Evolutionary conservation across 2,888 invertebrate species (phyloP), one percentile per base, ranked within the genome.

Genomic region (Parochlus steinenii): DNA sequence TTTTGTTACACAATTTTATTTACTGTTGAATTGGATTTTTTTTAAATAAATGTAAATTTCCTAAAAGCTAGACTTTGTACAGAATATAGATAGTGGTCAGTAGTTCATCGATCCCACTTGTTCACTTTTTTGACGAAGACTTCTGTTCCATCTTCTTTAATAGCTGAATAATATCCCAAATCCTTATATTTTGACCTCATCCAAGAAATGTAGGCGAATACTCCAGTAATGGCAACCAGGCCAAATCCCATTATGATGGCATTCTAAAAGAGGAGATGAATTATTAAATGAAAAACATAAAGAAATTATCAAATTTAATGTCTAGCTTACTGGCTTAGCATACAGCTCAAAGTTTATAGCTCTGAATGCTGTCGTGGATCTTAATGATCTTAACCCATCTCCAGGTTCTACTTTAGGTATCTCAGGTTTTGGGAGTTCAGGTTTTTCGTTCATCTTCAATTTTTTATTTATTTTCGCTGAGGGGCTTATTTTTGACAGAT

Each of bases 301-400:
- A 33, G n/a, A 39, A 20, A 27, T 17, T 17, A 23, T 12, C n/a
- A 33, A 29, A 27, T 10, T 18, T 20, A n/a, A n/a, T n/a, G 10
- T n/a, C 30, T 12, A 30, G 28, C 28, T 19, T 28, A 27, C 28
- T 6, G 87, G 90, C 58, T 77, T 85, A 1, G 76, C 71, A 54
- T 87, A 92, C 2, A 92, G 63, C 58, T 92, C 90, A 59, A 81
- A 90, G 61, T 92, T 92, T 1, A 87, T 63, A 18, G 75, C 69
- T 49, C 78, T 68, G 54, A 92, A 92, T 19, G 81, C 65, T 45
- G 65, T 69, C 3, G 80, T 77, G 11, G 80, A 75, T 56, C 61
- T 66, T 42, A 85, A 54, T 2, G 80, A 80, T 40, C 80, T 63
- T 34, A 85, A 62, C 3, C 85, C 85, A 49, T 82, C 81, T 19